Conservation (phyloP, 2,888 invertebrate genomes). For the Eupithecia exiguata region DNA sequence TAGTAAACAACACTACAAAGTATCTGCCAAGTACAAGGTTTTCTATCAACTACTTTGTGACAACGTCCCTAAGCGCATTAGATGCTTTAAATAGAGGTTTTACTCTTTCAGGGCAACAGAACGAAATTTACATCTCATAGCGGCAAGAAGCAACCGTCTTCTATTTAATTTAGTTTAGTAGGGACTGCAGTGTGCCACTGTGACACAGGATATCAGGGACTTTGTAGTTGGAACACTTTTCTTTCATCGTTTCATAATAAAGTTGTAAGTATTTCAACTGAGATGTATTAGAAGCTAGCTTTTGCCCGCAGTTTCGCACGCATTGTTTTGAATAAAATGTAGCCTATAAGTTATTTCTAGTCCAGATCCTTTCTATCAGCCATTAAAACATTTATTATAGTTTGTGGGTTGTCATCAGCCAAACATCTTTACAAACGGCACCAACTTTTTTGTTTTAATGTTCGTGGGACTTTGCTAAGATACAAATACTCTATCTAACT, state of each 20-base stretch:
- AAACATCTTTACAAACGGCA: no score
- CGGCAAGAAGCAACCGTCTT: slow-evolving; percentile 49
- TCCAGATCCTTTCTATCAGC: no score
- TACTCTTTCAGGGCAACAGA: slow-evolving; percentile 49
- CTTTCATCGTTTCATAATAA: not conserved
- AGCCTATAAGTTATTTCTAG: no score
- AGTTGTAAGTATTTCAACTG: not conserved
- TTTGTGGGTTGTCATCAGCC: no score
- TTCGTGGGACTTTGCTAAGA: no score
- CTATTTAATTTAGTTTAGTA: slow-evolving; percentile 62
- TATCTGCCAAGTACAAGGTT: not conserved
- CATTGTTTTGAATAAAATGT: no score
- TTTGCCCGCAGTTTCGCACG: no score
- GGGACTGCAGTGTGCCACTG: slow-evolving; percentile 45
- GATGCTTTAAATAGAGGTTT: slow-evolving; percentile 35
- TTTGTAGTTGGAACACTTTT: not conserved
- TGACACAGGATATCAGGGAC: slow-evolving; percentile 8
- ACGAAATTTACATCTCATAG: slow-evolving; percentile 61
- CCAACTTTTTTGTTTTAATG: no score
- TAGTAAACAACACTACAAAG: slow-evolving; percentile 4
- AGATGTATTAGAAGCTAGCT: no score
- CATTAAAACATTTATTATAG: no score
- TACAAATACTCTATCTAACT: no score
- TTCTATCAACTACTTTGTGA: slow-evolving; percentile 20
- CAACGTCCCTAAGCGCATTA: slow-evolving; percentile 27